phyloP scores from a whole-genome alignment of 2,888 invertebrate genomes.

The Sthenelais limicola region DNA sequence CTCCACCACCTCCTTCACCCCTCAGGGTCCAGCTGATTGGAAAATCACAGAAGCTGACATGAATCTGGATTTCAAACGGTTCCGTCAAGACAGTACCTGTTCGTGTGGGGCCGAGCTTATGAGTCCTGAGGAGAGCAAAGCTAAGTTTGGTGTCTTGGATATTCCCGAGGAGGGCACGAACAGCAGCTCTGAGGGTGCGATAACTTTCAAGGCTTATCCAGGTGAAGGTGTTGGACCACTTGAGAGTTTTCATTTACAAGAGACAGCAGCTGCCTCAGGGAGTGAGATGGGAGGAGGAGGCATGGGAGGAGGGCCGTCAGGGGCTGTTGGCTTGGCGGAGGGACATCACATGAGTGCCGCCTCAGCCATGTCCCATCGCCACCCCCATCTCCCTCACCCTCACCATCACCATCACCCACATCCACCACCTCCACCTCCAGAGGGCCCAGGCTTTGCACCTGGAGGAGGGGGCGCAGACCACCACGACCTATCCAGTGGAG shows the following conservation, averaged over 20 bases:
- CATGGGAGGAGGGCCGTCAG: too few species aligned
- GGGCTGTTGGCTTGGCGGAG: too few species aligned
- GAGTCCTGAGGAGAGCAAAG: constrained; percentile 36
- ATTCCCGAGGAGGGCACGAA: neutral
- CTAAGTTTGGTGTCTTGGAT: neutral
- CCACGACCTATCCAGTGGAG: too few species aligned
- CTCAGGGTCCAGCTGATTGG: neutral
- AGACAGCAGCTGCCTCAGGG: neutral
- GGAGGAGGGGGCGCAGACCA: too few species aligned
- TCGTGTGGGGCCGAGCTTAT: constrained; percentile 43
- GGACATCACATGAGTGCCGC: too few species aligned
- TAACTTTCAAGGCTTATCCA: neutral
- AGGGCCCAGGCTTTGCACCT: too few species aligned
- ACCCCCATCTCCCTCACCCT: neutral
- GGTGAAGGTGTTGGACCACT: neutral
- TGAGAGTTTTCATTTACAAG: neutral
- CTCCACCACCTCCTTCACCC: neutral
- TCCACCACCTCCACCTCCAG: neutral
- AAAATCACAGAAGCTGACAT: neutral
- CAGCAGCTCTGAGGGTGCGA: too few species aligned
- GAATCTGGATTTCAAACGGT: neutral
- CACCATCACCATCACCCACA: neutral
- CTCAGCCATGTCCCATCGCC: neutral
- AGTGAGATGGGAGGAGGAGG: neutral
- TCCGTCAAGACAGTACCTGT: constrained; percentile 42